Conservation (phyloP, 1,140 invertebrate species). For the Hesperophylax magnus region DNA sequence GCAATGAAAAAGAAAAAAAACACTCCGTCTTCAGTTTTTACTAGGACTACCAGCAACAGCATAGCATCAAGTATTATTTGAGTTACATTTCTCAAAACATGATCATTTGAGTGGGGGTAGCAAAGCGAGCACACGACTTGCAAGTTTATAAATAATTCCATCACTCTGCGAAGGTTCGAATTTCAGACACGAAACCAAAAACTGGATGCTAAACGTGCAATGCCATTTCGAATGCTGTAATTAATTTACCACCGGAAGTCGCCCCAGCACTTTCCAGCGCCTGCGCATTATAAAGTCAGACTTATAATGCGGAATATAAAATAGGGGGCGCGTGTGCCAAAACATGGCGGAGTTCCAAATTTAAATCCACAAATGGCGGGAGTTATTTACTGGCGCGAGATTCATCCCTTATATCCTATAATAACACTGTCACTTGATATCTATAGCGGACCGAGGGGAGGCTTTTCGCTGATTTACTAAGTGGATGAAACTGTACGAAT, state of each 20-base stretch:
- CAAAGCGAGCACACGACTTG: not conserved
- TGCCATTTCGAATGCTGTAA: conserved; percentile 17
- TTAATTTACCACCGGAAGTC: conserved; percentile 54
- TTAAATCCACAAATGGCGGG: conserved; percentile 4
- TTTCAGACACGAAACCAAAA: not conserved
- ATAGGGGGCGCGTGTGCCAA: conserved; percentile 47
- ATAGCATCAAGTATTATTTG: no score
- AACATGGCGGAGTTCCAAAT: conserved; percentile 37
- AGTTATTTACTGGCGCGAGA: not conserved
- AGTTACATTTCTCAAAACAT: no score
- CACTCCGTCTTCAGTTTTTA: no score
- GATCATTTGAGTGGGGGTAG: no score
- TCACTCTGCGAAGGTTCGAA: not conserved
- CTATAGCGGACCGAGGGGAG: not conserved
- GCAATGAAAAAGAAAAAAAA: no score
- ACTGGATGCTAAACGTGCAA: conserved; percentile 9
- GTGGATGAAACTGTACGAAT: not conserved
- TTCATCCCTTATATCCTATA: conserved; percentile 7
- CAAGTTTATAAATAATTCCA: conserved; percentile 1
- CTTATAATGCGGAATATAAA: conserved; percentile 18
- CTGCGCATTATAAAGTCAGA: conserved; percentile 32
- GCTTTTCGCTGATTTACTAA: not conserved
- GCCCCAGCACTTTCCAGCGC: not conserved
- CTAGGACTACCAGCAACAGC: no score
- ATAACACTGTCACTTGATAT: conserved; percentile 7